Base-by-base conservation (phyloP, 92 coral and sea anemone species). In the Epizoanthus stellaris region DNA sequence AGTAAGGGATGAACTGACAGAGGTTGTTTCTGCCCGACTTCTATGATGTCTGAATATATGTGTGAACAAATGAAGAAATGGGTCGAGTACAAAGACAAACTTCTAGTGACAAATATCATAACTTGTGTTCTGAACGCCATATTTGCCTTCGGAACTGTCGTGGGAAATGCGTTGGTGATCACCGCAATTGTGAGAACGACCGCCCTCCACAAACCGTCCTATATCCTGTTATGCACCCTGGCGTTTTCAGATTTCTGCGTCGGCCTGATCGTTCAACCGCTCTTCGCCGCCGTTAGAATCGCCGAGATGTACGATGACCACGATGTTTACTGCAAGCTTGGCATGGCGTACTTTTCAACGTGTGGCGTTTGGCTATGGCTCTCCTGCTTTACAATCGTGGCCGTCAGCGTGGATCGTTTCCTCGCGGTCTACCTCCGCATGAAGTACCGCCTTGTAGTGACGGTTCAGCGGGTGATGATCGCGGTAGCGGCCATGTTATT, bases 331-430 rank as follows among this genome's bases (percentile, higher is more conserved):
- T 75, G 80, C 66, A 75, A 75, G 66, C 67, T 75, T 15, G 80
- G 80, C 66, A 75, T 75, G 80, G 80, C 81, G 54, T 76, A 76
- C 9, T 76, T 76, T 67, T 76, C 81, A 14, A 76, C 81, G 6
- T 76, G 81, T 20, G 81, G 81, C 20, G 81, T 76, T 3, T 76
- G 81, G 81, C 19, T 76, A 9, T 76, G 81, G 81, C 53, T 76
- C 53, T 76, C 68, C 15, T 76, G 81, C 21, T 76, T 76, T 67
- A 76, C 81, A 23, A 76, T 75, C 21, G 80, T 75, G 19, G 80
- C 80, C 15, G 80, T 72, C 38, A 72, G 77, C 59, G 61, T 72
- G 79, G 79, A 73, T 73, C 77, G 77, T 43, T 73, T 73, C 30
- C 81, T 75, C 39, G 81, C 81, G 0, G 81, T 75, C 45, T 75